Conservation (phyloP, 2,113 vertebrate genomes). For the Lonchura striata region DNA sequence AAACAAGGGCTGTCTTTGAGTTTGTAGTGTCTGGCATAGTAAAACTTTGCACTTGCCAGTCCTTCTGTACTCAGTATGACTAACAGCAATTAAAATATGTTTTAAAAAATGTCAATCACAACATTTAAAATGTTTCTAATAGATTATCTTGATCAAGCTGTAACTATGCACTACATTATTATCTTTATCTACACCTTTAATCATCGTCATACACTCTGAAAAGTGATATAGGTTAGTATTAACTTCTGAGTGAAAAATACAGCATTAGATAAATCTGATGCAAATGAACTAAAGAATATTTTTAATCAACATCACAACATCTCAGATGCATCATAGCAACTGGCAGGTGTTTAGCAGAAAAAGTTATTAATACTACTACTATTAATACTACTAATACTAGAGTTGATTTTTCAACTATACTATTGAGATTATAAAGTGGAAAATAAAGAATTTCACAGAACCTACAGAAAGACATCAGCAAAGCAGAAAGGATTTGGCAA, state of each 20-base stretch:
- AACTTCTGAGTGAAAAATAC: background rate
- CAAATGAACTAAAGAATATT: background rate
- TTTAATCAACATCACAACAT: background rate
- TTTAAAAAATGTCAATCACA: background rate
- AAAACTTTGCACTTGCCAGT: background rate
- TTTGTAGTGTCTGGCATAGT: background rate
- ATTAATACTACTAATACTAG: background rate
- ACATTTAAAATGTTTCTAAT: background rate
- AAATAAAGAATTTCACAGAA: background rate
- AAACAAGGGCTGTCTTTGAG: background rate
- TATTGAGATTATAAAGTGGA: background rate
- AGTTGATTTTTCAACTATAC: background rate
- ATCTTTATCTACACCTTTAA: background rate
- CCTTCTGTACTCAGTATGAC: background rate
- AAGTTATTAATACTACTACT: background rate
- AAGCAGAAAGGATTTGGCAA: background rate
- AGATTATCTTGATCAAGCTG: background rate
- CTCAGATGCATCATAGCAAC: background rate
- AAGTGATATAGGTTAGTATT: background rate
- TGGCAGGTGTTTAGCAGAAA: background rate
- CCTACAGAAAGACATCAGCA: background rate
- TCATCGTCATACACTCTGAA: background rate
- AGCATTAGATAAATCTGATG: background rate
- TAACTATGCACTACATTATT: background rate
- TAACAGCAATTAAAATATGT: accelerated